These are phyloP conservation scores for Murina feae DNA, from an alignment of 2,113 vertebrate genomes.

Conservation along the genomic window DNA sequence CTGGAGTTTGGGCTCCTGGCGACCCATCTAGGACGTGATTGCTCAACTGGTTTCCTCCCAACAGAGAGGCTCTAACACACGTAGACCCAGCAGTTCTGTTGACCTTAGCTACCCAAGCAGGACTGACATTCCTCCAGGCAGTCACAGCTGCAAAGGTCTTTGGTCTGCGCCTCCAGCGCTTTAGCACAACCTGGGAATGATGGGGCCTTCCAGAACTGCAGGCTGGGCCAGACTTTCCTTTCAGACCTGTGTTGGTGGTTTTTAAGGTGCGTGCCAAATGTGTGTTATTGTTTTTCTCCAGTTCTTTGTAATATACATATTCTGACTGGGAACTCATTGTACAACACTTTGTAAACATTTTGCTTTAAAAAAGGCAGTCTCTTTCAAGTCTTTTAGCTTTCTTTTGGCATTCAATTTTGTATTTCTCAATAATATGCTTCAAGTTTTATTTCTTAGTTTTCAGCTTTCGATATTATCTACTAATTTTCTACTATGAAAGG, in stretches of 20 bases:
- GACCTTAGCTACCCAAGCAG: neutral
- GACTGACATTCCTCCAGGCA: neutral
- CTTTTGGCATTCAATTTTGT: neutral
- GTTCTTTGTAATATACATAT: conserved; percentile 85
- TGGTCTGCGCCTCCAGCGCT: neutral
- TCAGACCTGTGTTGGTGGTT: conserved; percentile 58
- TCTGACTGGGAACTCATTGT: conserved; percentile 88
- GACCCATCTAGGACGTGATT: neutral
- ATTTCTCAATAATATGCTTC: neutral
- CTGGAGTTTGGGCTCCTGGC: neutral
- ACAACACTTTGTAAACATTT: conserved; percentile 91
- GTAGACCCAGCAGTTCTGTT: neutral
- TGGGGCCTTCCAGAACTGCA: neutral
- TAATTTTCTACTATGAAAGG: neutral
- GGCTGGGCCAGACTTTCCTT: conserved; percentile 67
- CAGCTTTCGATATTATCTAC: neutral
- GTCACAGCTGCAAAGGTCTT: neutral
- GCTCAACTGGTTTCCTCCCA: neutral
- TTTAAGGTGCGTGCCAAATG: conserved; percentile 82
- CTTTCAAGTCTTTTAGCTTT: neutral
- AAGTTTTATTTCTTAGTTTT: neutral
- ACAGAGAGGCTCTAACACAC: neutral
- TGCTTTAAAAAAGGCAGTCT: conserved; percentile 69
- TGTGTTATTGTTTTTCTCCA: conserved; percentile 72
- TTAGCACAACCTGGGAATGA: neutral